Base-by-base conservation (phyloP, 2,888 invertebrate genomes). In the Diaprepes abbreviatus region DNA sequence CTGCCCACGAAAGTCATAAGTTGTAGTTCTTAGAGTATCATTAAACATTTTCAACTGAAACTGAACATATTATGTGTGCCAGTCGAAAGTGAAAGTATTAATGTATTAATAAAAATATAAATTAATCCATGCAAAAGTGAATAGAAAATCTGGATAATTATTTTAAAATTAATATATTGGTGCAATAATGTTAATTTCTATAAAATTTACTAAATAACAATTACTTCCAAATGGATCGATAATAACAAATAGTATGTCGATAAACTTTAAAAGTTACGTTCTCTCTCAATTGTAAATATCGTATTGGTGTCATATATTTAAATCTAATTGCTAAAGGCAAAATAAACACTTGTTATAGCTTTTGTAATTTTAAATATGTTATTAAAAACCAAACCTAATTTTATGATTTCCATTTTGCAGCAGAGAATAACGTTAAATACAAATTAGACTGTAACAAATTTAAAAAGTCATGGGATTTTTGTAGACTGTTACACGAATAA, bases 381-480 rank as follows among this genome's bases (percentile, higher is more conserved):
- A 43, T 43, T 21, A 43, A 43, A 40, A 43, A 43, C 43, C 21
- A 10, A 43, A 17, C 43, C 43, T 19, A 43, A 43, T 43, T 54
- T 35, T 35, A 54, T 54, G 9, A 33, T 31, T 35, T 43, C 19
- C 19, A 54, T 54, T 55, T 12, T 55, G 33, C 35, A 6, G 33
- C 36, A 36, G 14, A 40, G 59, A 66, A 52, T 59, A 66, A 52
- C 40, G 16, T 48, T 48, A 48, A 48, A 48, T 14, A 2, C 2
- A 50, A 50, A 28, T 66, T 57, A 66, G 57, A 66, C 52, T 66
- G 59, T 66, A 52, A 54, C 54, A 66, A 60, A 66, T 66, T 52
- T 28, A 54, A 43, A 58, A 40, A 43, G 52, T 66, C 59, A 52
- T 54, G 50, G 58, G 58, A 66, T 50, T 66, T 66, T 38, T 55